Evolutionary conservation across 2,797 vertebrate species (phyloP), one percentile per base, ranked within the genome.

Genomic region (Acanthopagrus latus): DNA sequence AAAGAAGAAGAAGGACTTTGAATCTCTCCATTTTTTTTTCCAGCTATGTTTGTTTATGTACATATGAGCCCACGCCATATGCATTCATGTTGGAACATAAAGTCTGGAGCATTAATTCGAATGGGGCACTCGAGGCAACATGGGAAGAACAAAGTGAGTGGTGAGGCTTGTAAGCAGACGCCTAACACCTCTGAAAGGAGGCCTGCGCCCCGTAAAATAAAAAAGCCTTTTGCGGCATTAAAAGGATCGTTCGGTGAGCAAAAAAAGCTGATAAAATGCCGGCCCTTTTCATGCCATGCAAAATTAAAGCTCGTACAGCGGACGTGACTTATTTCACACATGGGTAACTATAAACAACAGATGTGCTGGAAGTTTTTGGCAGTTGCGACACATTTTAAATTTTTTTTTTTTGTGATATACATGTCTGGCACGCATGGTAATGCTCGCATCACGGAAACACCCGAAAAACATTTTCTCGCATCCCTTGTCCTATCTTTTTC

Each of bases 151-250:
- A 84, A 81, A 76, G 66, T 25, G 66, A 71, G 75, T 43, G 55
- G 57, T 55, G 58, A 75, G 69, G 58, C 77, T 71, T 52, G 62
- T 7, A 71, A 74, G 74, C 38, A 70, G 70, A 77, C 13, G 64
- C 60, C 69, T 55, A 70, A 80, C 69, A 81, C 64, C 86, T 91
- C 75, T 78, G 71, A 91, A 82, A 84, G 76, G 48, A 89, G 14
- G 74, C 58, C 69, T 69, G 57, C n/a, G 33, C 41, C 50, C 73
- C 41, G 54, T 63, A 66, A 76, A 91, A 79, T 83, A 79, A 88
- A 33, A 33, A 84, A 82, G 25, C 48, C 55, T 79, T 70, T 74
- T 48, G 63, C 25, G 0, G 74, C 59, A 85, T 81, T 88, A 89
- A 90, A 79, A 78, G 72, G 74, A 89, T 62, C 52, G 43, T 66